Percentiles rank a stretch among this genome's conserved stretches.
Evolutionary conservation across 2,113 vertebrate species (phyloP).

Genomic region (Pongo abelii): DNA sequence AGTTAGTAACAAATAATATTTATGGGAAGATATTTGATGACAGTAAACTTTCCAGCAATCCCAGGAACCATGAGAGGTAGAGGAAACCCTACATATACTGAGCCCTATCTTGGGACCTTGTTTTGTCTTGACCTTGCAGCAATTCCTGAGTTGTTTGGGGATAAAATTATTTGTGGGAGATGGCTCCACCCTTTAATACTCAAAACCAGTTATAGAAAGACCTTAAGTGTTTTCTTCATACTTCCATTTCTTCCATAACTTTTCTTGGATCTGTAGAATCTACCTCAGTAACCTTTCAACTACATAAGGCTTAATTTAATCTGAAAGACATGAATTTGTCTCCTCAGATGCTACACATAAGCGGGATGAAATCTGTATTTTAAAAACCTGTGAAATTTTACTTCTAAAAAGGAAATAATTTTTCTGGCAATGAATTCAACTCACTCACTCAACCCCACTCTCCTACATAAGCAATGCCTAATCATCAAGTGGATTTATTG

Average conservation of each 20-base stretch:
- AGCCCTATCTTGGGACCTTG: background rate
- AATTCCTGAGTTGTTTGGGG: background rate
- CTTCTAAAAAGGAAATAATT: constrained; percentile 62
- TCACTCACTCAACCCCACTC: background rate
- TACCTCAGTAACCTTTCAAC: background rate
- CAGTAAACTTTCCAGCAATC: background rate
- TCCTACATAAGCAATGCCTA: constrained; percentile 43
- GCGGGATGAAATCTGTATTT: background rate
- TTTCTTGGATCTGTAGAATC: background rate
- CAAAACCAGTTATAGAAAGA: background rate
- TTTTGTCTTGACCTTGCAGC: background rate
- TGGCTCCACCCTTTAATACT: background rate
- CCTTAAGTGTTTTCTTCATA: background rate
- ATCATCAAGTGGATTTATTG: constrained; percentile 45
- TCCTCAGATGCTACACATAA: background rate
- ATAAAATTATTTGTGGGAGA: background rate
- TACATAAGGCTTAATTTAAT: background rate
- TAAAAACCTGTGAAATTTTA: constrained; percentile 27
- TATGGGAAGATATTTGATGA: background rate
- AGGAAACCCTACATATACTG: background rate
- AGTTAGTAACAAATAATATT: background rate
- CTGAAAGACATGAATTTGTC: constrained; percentile 28
- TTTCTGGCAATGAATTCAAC: constrained; percentile 35
- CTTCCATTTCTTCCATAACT: background rate
- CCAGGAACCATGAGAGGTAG: background rate